Evolutionary conservation across 2,113 vertebrate genomes (phyloP), one percentile per base, ranked within the genome.

Genomic region (Gallinago undulata): DNA sequence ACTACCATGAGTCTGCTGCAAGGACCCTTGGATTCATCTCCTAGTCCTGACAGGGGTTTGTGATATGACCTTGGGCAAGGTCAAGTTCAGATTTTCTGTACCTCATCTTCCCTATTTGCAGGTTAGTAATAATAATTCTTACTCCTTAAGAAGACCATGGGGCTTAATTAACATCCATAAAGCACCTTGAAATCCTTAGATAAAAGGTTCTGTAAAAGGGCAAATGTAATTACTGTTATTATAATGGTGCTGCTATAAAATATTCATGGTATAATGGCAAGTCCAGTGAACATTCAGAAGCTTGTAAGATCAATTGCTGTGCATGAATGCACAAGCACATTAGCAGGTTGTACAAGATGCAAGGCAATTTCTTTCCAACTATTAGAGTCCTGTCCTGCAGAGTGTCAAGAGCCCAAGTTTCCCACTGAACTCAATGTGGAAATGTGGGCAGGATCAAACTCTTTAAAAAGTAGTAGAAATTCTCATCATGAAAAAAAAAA

Each of bases 211-310:
- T 85, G 35, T 48, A 86, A 94, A 95, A 97, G 96, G 95, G 95
- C 94, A 97, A 72, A 92, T 64, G 73, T 94, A 95, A 96, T 96
- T 94, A 95, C 79, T 93, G 85, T 93, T 97, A 92, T 94, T 95
- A 80, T 39, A 90, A 73, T 33, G 41, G 19, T 94, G 82, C 81
- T 64, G 64, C 84, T 89, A 87, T 95, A 91, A 96, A 96, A 95
- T 96, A 94, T 96, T 93, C 95, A 96, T 93, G 79, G 79, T 80
- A 11, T 87, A 94, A 90, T 93, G 91, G 94, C 89, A 89, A 94
- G 91, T 78, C 93, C 90, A 81, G 76, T 43, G 86, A 92, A 59
- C 73, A 66, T 50, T 90, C 63, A 69, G 85, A 64, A 93, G 91
- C 89, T 84, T 89, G 85, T 87, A 93, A 90, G 89, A 96, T 91